Base-by-base conservation (phyloP, 1,140 invertebrate species). In the Drepana arcuata region DNA sequence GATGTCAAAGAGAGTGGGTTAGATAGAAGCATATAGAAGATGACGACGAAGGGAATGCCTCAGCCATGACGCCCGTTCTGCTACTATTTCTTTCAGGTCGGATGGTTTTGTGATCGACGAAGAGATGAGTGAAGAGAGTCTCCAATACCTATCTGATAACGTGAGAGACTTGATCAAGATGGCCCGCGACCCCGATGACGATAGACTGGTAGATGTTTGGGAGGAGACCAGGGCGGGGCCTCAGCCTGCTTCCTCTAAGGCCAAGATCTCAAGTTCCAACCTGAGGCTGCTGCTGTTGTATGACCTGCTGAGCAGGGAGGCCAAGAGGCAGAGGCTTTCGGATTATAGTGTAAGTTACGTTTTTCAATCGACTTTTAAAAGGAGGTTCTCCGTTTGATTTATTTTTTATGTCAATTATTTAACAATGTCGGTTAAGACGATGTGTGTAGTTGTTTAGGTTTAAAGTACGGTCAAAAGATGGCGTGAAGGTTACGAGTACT, bases 231-330 rank as follows among this genome's bases (percentile, higher is more conserved):
- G 68, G 2, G 58, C 61, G 0, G 51, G 58, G 16, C 59, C 65
- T 2, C 24, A 40, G 0, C 50, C 55, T 14, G 26, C 48, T 0
- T 45, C 58, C 2, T n/a, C n/a, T n/a, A 68, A 60, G 34, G 54
- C 48, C 4, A 79, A 79, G 38, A 41, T 81, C 4, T 74, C 71
- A 0, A 45, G 56, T 2, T 67, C 74, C 2, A 70, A 82, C 32
- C 59, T 87, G 14, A 74, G 83, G 12, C 50, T 88, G 23, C 36
- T 87, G 16, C 59, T 86, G 6, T 41, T 88, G 13, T 88, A 87
- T 41, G 86, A 88, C 58, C 65, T 84, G 1, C 45, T 88, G 11
- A 87, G 85, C 50, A 83, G 86, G 39, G 86, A 88, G 34, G 75
- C 85, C 0, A 88, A 87, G 57, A 83, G 71, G 21, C 68, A 86